Conservation (phyloP, 2,888 invertebrate genomes). For the Parasteatoda lunata region DNA sequence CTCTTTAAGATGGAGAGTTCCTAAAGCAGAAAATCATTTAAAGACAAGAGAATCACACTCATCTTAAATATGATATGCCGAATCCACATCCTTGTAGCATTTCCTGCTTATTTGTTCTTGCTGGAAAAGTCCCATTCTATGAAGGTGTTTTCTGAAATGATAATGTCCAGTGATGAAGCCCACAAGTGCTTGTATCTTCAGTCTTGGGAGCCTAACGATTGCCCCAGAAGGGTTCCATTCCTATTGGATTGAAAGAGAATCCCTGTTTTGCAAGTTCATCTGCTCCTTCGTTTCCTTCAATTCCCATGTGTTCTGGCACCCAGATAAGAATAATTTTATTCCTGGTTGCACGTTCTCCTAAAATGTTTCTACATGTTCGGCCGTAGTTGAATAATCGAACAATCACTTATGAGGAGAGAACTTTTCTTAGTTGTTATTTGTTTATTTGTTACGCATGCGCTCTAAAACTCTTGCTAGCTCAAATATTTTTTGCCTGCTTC, state of each 20-base stretch:
- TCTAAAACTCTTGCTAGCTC: no score
- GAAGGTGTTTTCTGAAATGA: not conserved
- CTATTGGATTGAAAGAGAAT: not conserved
- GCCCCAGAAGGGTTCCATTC: not conserved
- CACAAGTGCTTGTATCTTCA: not conserved
- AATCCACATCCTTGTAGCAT: slow-evolving; percentile 1
- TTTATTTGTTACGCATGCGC: no score
- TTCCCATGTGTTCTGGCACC: not conserved
- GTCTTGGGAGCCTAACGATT: not conserved
- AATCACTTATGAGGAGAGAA: no score
- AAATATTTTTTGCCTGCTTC: no score
- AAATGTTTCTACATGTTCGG: no score
- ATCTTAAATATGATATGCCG: not conserved
- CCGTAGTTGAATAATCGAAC: no score
- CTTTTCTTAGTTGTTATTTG: no score
- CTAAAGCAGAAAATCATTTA: not conserved
- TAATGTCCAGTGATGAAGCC: not conserved
- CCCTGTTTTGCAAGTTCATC: not conserved
- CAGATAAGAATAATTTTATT: not conserved
- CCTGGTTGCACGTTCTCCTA: not conserved
- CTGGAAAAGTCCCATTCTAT: not conserved
- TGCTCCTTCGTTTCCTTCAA: not conserved
- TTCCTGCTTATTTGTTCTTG: not conserved
- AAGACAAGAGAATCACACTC: not conserved
- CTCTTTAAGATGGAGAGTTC: no score